Evolutionary conservation across 1,140 invertebrate genomes (phyloP).

Genomic region (Drosophila orena): DNA sequence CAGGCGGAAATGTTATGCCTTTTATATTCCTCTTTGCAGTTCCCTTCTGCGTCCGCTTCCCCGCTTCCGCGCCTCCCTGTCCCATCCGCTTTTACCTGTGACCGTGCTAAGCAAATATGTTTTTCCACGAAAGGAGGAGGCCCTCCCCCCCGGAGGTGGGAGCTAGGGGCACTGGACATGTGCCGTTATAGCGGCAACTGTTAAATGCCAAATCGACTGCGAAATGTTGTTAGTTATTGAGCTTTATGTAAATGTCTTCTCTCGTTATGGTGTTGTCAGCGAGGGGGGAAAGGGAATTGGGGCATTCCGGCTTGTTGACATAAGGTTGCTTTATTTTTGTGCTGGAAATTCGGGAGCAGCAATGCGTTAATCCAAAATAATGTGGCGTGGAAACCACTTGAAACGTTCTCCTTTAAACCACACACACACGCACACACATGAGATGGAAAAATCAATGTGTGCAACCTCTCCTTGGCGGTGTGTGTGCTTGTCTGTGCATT

Average conservation of each 20-base stretch:
- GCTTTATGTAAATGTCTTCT: constrained; percentile 42
- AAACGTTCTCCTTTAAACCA: constrained; percentile 34
- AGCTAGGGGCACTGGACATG: constrained; percentile 29
- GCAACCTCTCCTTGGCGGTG: constrained; percentile 33
- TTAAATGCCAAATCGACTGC: constrained; percentile 72
- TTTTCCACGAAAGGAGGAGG: constrained; percentile 21
- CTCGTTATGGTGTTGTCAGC: constrained; percentile 9
- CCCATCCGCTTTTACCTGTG: constrained; percentile 57
- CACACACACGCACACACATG: constrained; percentile 14
- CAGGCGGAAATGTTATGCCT: constrained; percentile 71
- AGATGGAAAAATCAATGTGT: constrained; percentile 81
- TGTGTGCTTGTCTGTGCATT: constrained; percentile 39
- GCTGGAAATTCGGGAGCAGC: constrained; percentile 39
- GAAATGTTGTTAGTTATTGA: constrained; percentile 47
- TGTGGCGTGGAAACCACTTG: constrained; percentile 62
- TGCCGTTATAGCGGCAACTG: constrained; percentile 60
- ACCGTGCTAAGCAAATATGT: constrained; percentile 58
- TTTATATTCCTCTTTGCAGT: constrained; percentile 57
- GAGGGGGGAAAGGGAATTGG: not conserved
- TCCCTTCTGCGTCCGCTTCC: constrained; percentile 32
- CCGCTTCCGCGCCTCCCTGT: constrained; percentile 21
- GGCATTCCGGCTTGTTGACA: constrained; percentile 37
- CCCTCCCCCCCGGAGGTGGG: not conserved
- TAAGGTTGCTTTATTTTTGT: constrained; percentile 49
- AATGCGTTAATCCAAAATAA: constrained; percentile 61